Evolutionary conservation across 1,140 invertebrate species (phyloP), one percentile per base, ranked within the genome.

Genomic region (Heliconius himera): DNA sequence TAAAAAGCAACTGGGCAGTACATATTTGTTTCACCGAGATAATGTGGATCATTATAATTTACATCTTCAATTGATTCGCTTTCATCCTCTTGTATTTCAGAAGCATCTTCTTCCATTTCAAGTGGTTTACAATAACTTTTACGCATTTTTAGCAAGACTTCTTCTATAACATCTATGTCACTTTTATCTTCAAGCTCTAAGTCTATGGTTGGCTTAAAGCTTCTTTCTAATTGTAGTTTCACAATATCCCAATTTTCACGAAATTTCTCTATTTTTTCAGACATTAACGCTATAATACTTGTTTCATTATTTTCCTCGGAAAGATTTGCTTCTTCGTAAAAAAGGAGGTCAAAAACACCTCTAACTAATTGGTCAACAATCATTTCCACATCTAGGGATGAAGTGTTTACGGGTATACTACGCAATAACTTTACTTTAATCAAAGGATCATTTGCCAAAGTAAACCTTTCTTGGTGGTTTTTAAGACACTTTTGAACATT

Each of bases 1-100:
- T 89, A 83, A 83, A 94, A 95, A 9, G 95, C 89, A 26, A 96
- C 88, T 18, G 96, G 96, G 83, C 96, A 96, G 79, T 95, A 96
- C 77, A 92, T 71, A 78, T 86, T 91, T 8, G 95, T 96, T 85
- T 96, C 95, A n/a, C 95, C 95, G 33, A 95, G 91, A 72, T 88
- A 87, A 74, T 89, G 83, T 76, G 92, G 85, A 70, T 92, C 88
- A 76, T 94, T 90, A 80, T 91, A 89, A 0, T 83, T 86, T 13
- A 93, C n/a, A 82, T 90, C 84, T 84, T 84, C 84, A 72, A 60
- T 16, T 33, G 83, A 84, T 70, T 88, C 89, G 73, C 89, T 80
- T 81, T 89, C 88, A 66, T 89, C 82, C 20, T 88, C 88, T 73
- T 84, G 79, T 66, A 78, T 82, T 78, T 89, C 87, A 29, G 78